Evolutionary conservation across 2,797 vertebrate species (phyloP).

Genomic region (Tragelaphus oryx): DNA sequence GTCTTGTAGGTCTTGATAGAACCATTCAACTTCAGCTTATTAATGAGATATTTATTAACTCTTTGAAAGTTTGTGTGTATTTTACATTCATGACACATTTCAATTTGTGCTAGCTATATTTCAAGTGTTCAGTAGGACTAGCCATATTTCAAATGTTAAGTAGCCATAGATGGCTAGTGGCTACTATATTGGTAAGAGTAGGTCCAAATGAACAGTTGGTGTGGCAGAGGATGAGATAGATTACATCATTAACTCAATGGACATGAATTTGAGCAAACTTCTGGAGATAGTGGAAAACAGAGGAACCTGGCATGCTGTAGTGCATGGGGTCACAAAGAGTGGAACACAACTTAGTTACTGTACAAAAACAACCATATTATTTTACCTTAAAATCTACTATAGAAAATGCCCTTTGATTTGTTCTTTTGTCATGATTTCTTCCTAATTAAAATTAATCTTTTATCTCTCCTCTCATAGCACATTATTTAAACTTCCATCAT

Average conservation of each 20-base stretch:
- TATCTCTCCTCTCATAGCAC: not conserved
- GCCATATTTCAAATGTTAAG: not conserved
- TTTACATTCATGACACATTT: not conserved
- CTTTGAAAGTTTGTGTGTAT: not conserved
- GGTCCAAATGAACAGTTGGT: not conserved
- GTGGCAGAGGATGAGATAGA: not conserved
- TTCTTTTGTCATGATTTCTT: slow-evolving; percentile 6
- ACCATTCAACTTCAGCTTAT: not conserved
- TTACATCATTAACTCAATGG: not conserved
- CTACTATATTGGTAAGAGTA: not conserved
- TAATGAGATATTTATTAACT: not conserved
- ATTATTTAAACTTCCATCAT: not conserved
- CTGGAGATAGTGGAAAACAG: not conserved
- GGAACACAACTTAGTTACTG: not conserved
- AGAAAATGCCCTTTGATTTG: not conserved
- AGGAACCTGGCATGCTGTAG: not conserved
- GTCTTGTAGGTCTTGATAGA: not conserved
- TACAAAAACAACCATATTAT: not conserved
- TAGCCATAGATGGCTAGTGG: not conserved
- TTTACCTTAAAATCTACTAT: not conserved
- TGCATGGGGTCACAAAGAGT: not conserved
- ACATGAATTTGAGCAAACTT: not conserved
- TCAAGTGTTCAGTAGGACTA: slow-evolving; percentile 6
- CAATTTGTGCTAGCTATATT: not conserved
- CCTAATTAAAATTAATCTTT: not conserved